Conservation (phyloP, 2,797 vertebrate species). For the Gadopsis marmoratus region DNA sequence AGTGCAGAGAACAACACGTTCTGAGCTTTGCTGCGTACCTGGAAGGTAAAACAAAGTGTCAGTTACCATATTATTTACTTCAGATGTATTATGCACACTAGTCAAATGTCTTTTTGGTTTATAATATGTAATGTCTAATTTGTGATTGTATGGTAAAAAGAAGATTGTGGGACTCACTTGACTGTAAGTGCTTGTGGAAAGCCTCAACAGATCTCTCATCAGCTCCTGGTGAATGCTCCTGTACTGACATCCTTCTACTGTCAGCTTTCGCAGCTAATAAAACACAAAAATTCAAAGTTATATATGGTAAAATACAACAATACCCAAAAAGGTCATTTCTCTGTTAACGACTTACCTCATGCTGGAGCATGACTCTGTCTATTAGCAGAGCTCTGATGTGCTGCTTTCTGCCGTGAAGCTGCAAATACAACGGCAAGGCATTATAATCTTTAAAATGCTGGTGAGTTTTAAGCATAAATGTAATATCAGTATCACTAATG, state of each 20-base stretch:
- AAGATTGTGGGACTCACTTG: constrained; percentile 84
- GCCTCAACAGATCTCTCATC: constrained; percentile 92
- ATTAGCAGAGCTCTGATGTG: constrained; percentile 97
- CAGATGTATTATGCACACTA: background rate
- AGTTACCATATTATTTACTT: background rate
- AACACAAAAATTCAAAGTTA: constrained; percentile 29
- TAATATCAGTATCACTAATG: background rate
- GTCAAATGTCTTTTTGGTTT: background rate
- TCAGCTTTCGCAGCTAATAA: constrained; percentile 92
- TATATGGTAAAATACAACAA: background rate
- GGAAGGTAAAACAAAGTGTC: constrained; percentile 13
- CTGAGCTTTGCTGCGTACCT: constrained; percentile 97
- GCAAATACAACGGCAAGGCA: constrained; percentile 52
- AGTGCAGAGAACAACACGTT: constrained; percentile 94
- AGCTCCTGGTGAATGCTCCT: constrained; percentile 93
- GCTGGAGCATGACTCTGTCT: constrained; percentile 98
- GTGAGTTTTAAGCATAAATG: background rate
- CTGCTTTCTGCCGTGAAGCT: constrained; percentile 97
- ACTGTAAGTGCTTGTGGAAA: constrained; percentile 97
- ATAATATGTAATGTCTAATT: background rate
- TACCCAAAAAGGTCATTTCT: fast-evolving
- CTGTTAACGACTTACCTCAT: constrained; percentile 87
- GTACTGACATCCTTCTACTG: constrained; percentile 95
- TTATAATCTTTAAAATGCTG: background rate
- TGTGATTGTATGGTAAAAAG: background rate